Evolutionary conservation across 2,113 vertebrate genomes (phyloP), one percentile per base, ranked within the genome.

Genomic region (Oncorhynchus clarkii): DNA sequence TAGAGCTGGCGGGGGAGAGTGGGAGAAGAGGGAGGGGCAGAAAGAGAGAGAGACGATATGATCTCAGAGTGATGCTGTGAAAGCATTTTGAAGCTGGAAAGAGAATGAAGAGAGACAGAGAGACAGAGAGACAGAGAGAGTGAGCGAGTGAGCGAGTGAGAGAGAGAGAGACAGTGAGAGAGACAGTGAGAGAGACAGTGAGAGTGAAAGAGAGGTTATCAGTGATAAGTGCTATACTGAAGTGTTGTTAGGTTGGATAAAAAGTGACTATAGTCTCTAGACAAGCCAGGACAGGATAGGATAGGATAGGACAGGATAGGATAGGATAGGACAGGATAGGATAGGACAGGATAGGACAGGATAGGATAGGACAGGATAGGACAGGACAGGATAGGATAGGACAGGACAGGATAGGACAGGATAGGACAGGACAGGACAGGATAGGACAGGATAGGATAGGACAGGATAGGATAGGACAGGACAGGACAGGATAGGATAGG

Each of bases 181-280:
- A 27, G 26, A 27, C 2, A 27, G 27, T 3, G 27, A 27, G 27
- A 27, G 0, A 27, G 27, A n/a, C n/a, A n/a, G n/a, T 27, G 27
- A 27, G 27, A 27, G 27, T 27, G 64, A 39, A 14, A 9, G 57
- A 78, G 65, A 60, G 73, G 77, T 74, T 84, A 68, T 70, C 48
- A 78, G 75, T 9, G 78, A 76, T 80, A 81, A 86, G 80, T 82
- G 85, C 79, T 78, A 62, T 78, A 71, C 70, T 78, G 67, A 72
- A 79, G 78, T 27, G 27, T 27, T 76, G 71, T 77, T 84, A 82
- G 31, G 31, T 34, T 34, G 31, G 31, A 6, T 5, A 34, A 34
- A 34, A 34, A 34, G 6, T 34, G 31, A 34, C 31, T 34, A 34
- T 34, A 34, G 31, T 34, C 31, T 34, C 31, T 34, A 5, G 31